Evolutionary conservation across 2,113 vertebrate genomes (phyloP), one percentile per base, ranked within the genome.

Genomic region (Balaenoptera acutorostrata): DNA sequence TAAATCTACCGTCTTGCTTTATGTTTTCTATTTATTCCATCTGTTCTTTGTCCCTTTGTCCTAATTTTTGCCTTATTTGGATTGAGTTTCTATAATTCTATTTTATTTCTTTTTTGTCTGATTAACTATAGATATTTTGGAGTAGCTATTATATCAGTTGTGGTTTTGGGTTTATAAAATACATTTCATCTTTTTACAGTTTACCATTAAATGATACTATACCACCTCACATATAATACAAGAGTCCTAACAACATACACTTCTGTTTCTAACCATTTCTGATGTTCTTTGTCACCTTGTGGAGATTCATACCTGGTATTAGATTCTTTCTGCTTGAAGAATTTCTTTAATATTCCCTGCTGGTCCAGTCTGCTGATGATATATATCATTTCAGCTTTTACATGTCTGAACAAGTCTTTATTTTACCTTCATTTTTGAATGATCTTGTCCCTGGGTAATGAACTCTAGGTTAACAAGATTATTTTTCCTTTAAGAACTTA

Each of bases 1-100:
- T 27, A 33, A 36, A 23, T 36, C 7, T 27, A 1, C 21, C 13
- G 2, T 61, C 57, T 49, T 41, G 6, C 27, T 71, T 0, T 49
- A 0, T 46, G 31, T 41, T 64, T 78, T 69, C 72, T 71, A 17
- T 63, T 83, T 77, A 77, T n/a, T 9, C 49, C 36, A 41, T 46
- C 55, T 68, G 33, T 52, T 69, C 9, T n/a, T 88, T 31, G 8
- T 74, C 46, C 39, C 8, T 29, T 49, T 39, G 63, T 49, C 59
- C 39, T 55, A 11, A 49, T 29, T 72, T 90, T 72, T n/a, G 39
- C 36, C 31, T 55, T 52, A 6, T 25, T 82, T 36, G n/a, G 49
- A 52, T 31, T 39, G 8, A 23, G 4, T 31, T 5, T 23, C 39
- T 52, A 3, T 41, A 0, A 1, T 57, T 25, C 12, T 39, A 0